Evolutionary conservation across 2,113 vertebrate genomes (phyloP), one percentile per base, ranked within the genome.

Genomic region (Oncorhynchus keta): DNA sequence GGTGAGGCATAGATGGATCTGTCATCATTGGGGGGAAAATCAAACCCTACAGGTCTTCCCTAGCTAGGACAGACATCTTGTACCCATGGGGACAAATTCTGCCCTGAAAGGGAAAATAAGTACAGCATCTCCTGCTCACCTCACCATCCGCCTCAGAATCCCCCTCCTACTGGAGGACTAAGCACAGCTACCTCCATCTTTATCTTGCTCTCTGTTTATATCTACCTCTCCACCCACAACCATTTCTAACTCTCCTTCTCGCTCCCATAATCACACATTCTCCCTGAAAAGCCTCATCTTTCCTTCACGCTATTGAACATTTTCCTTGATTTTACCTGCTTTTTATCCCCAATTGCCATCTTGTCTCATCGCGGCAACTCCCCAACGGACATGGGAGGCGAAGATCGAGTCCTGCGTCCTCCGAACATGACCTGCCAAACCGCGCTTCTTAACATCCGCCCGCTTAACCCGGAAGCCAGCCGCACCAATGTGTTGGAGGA

Each of bases 101-200:
- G 90, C 86, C 74, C 88, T 32, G 88, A 92, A 93, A 90, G 91
- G 84, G 87, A 91, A 94, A 93, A 94, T 92, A 61, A 93, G 93
- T 93, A 92, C 87, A 86, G 62, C 83, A 7, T 73, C 85, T 86
- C 72, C 75, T 82, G 79, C 76, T 70, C 77, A 76, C 76, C 75
- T 76, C 77, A 75, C 35, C 67, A 35, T 39, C 55, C 70, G 11
- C 70, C 11, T 66, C 51, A 18, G 57, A 61, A 61, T 51, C 61
- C 14, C 39, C 28, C 16, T 77, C 51, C 68, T 9, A 30, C 24
- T 67, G 24, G 65, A 67, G 65, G 20, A 22, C 57, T n/a, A 4
- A 7, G 57, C 57, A 28, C 65, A 13, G 28, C 24, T 30, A 16
- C 59, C 24, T 49, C 45, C 65, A 11, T 65, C 14, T 45, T 20